Conservation (phyloP, 2,888 invertebrate genomes). For the Neoscelio sp. region DNA sequence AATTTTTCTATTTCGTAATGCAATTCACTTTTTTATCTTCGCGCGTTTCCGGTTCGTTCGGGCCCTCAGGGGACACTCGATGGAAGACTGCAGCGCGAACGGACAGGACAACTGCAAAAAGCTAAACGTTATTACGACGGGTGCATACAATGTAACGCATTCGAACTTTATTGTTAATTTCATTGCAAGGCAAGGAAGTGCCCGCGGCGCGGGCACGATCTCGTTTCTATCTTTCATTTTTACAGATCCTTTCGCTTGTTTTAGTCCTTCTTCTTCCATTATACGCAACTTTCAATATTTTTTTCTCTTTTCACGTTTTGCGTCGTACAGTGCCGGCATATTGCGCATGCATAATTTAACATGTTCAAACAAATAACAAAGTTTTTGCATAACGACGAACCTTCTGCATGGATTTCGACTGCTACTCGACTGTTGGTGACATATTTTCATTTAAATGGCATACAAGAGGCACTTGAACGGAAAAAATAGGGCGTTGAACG, state of each 20-base stretch:
- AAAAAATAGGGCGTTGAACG: conserved; percentile 47
- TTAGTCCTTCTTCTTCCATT: conserved; percentile 65
- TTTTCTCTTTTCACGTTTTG: conserved; percentile 55
- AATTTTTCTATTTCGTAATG: conserved; percentile 57
- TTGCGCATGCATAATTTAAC: conserved; percentile 83
- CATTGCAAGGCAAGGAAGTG: conserved; percentile 73
- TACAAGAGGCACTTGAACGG: conserved; percentile 53
- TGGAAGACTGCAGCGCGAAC: conserved; percentile 37
- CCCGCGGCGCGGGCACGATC: conserved; percentile 60
- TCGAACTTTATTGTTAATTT: conserved; percentile 79
- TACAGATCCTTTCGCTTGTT: conserved; percentile 68
- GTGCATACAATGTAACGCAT: conserved; percentile 73
- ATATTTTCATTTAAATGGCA: conserved; percentile 78
- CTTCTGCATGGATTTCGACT: conserved; percentile 76
- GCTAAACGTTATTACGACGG: conserved; percentile 70
- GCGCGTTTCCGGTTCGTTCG: conserved; percentile 32
- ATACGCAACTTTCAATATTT: conserved; percentile 59
- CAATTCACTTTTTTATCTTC: conserved; percentile 32
- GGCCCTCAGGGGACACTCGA: conserved; percentile 50
- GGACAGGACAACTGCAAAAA: conserved; percentile 64
- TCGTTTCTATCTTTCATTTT: conserved; percentile 70
- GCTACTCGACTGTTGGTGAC: conserved; percentile 78
- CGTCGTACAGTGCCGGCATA: conserved; percentile 75
- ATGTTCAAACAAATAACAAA: conserved; percentile 82
- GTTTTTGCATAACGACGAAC: conserved; percentile 81